Conservation (phyloP, 2,113 vertebrate genomes). For the Cyanocitta stelleri region DNA sequence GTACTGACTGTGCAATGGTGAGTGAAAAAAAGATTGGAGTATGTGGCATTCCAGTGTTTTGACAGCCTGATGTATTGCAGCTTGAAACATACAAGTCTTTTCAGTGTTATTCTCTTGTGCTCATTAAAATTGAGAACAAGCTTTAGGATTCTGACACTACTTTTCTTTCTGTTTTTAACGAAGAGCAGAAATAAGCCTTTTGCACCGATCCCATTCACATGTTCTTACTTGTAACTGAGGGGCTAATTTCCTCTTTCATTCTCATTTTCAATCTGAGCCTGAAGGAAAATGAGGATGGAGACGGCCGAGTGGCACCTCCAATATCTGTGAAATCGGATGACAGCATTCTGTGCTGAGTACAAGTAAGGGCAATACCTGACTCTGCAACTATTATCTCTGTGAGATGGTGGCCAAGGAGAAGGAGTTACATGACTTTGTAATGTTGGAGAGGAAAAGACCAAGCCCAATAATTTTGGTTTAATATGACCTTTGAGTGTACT, state of each 20-base stretch:
- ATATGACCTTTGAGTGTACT: fast-evolving
- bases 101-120: slow-evolving; percentile 62
- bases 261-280: slow-evolving; percentile 27
- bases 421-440: not conserved
- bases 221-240: not conserved
- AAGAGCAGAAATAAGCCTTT: slow-evolving; percentile 14
- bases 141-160: not conserved
- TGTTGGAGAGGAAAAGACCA: not conserved
- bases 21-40: slow-evolving; percentile 62
- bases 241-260: slow-evolving; percentile 37
- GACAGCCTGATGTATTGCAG: slow-evolving; percentile 69
- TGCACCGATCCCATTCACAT: slow-evolving; percentile 25
- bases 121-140: slow-evolving; percentile 63
- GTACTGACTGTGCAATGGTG: slow-evolving; percentile 44
- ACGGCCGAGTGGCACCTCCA: not conserved
- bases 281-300: not conserved
- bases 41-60: slow-evolving; percentile 58
- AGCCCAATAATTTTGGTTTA: not conserved
- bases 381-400: not conserved
- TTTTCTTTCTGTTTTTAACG: slow-evolving; percentile 41
- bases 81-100: slow-evolving; percentile 59
- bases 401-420: not conserved
- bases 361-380: not conserved
- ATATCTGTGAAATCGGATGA: not conserved
- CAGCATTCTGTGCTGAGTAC: not conserved